Evolutionary conservation across 2,797 vertebrate species (phyloP).

Genomic region (Neosilurus mollespiculum): DNA sequence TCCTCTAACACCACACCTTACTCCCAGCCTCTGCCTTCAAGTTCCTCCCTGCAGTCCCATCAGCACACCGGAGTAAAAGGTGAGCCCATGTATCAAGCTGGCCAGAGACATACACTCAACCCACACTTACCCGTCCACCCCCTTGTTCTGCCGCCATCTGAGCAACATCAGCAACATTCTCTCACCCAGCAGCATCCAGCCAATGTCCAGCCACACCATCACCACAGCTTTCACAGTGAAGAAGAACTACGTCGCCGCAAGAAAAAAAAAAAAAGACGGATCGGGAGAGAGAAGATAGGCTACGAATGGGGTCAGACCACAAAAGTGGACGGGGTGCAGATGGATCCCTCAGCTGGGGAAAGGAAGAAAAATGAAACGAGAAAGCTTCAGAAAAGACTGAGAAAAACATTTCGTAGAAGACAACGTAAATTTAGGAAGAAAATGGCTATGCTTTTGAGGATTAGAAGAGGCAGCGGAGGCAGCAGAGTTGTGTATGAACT

Average conservation of each 20-base stretch:
- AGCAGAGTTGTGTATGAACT: conserved; percentile 75
- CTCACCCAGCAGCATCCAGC: conserved; percentile 74
- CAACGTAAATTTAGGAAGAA: conserved; percentile 69
- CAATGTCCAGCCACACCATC: conserved; percentile 70
- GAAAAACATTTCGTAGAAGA: conserved; percentile 66
- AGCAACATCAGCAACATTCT: conserved; percentile 70
- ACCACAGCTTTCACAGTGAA: conserved; percentile 70
- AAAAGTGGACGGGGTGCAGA: conserved; percentile 62
- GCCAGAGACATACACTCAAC: conserved; percentile 72
- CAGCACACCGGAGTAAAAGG: conserved; percentile 79
- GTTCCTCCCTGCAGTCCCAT: conserved; percentile 78
- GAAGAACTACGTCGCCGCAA: conserved; percentile 74
- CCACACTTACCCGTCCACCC: conserved; percentile 75
- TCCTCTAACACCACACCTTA: conserved; percentile 70
- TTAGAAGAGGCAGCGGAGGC: conserved; percentile 71
- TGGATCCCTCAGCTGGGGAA: conserved; percentile 46
- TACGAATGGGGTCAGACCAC: conserved; percentile 69
- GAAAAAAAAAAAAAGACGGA: conserved; percentile 74
- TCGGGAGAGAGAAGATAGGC: conserved; percentile 71
- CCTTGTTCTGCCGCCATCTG: conserved; percentile 70
- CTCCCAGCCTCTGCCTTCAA: conserved; percentile 78
- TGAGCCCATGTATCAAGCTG: conserved; percentile 76
- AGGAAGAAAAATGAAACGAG: conserved; percentile 63
- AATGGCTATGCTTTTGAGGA: conserved; percentile 75
- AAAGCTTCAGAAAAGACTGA: conserved; percentile 68